Conservation (phyloP, 2,113 vertebrate species). For the Psephotus haematonotus region DNA sequence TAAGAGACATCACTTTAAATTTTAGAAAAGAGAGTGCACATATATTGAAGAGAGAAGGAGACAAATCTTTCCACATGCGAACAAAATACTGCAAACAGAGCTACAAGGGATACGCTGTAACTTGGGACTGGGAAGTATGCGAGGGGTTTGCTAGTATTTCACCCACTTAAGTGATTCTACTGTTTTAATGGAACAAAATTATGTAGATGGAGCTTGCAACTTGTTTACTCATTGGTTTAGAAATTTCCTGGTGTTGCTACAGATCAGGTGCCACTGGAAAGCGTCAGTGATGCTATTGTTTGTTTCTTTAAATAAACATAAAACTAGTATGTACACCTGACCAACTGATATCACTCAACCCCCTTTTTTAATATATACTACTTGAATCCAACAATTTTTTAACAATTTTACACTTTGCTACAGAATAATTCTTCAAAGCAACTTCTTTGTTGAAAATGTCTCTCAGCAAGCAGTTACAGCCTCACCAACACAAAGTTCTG, state of each 20-base stretch:
- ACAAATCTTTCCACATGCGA: neutral
- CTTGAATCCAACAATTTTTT: neutral
- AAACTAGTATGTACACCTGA: neutral
- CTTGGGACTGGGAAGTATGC: neutral
- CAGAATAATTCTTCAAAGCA: neutral
- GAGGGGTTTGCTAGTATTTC: neutral
- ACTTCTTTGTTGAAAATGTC: neutral
- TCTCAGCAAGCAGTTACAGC: neutral
- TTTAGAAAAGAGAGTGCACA: neutral
- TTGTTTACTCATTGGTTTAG: neutral
- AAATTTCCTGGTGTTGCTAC: neutral
- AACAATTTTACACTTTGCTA: neutral
- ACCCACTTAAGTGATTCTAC: neutral
- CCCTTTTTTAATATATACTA: neutral
- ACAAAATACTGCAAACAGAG: neutral
- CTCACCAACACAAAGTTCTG: neutral
- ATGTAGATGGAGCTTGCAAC: neutral
- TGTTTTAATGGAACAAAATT: neutral
- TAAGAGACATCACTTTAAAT: neutral
- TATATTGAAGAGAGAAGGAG: neutral
- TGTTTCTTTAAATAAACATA: neutral
- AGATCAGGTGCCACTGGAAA: neutral
- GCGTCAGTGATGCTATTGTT: neutral
- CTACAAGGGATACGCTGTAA: neutral
- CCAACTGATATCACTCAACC: neutral